Evolutionary conservation across 2,888 invertebrate genomes (phyloP), one percentile per base, ranked within the genome.

Genomic region (Caenorhabditis zanzibari): DNA sequence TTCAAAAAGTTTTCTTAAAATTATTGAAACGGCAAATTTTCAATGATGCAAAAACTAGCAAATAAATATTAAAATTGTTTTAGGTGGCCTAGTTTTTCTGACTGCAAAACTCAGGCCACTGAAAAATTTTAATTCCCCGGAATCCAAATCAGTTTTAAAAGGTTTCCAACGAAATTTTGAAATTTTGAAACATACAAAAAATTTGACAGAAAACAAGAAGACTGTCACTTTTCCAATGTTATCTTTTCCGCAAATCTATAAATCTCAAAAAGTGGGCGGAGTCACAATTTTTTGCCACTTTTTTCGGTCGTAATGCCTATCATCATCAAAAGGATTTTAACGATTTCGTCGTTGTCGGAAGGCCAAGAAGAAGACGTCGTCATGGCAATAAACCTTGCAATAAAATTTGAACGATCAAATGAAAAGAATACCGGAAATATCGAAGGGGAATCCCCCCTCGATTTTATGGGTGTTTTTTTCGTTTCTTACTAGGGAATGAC

Each of bases 271-370:
- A 73, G 22, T 16, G 54, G 32, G 58, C 16, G 19, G 58, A 24
- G 56, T 24, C 61, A 38, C 19, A 22, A 38, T 38, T 38, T 38
- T 38, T 10, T 41, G 22, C 6, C 24, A 19, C 9, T 58, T 58
- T 71, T 59, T 28, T 26, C 28, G 19, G 49, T 49, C 12, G 5
- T 14, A 9, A n/a, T 12, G 26, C 24, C 52, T 56, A 26, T 56
- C 69, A 56, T 52, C 41, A 44, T 35, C 49, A 26, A 12, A 24
- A 26, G 14, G 38, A 58, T 38, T 74, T 74, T 74, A 73, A 74
- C 64, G 74, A 64, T 74, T 74, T 74, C 74, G 74, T 64, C 74
- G 74, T 64, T 59, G 58, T 68, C 54, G 47, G 19, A 47, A 47
- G n/a, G 3, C 19, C 5, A 19, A 47, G 47, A 47, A 1, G 19